Conservation (phyloP, 2,888 invertebrate genomes). For the Gibbula magus region DNA sequence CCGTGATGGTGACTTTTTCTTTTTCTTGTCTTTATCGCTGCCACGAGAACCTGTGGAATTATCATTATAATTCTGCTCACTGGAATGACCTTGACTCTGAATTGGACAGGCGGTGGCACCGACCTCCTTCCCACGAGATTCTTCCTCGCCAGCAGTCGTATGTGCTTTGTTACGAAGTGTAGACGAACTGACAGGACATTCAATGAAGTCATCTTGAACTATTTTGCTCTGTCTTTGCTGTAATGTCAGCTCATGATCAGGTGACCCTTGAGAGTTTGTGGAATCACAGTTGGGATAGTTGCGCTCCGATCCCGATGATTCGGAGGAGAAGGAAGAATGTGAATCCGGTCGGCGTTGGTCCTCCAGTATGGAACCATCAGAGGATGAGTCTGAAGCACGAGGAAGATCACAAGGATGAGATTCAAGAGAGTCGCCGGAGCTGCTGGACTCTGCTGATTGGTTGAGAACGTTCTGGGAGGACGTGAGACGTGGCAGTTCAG, state of each 20-base stretch:
- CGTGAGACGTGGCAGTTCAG: slow-evolving; percentile 16
- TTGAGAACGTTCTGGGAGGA: neutral
- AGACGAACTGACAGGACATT: neutral
- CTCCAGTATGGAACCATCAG: slow-evolving; percentile 3
- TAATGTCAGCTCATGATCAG: neutral
- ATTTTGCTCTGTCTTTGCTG: neutral
- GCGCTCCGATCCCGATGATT: neutral
- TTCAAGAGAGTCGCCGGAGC: neutral
- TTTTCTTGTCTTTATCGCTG: neutral
- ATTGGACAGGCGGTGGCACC: neutral
- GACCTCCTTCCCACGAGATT: neutral
- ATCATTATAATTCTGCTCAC: neutral
- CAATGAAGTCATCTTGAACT: slow-evolving; percentile 16
- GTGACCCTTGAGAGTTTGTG: neutral
- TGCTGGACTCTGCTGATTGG: slow-evolving; percentile 4
- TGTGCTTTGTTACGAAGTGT: neutral
- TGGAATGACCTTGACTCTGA: neutral
- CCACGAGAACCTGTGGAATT: neutral
- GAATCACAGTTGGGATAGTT: neutral
- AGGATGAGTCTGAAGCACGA: neutral
- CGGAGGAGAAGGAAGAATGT: slow-evolving; percentile 6
- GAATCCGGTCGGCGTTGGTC: neutral
- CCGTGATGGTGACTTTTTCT: neutral
- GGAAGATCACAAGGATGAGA: neutral
- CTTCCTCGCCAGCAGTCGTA: neutral